A percentile compares a stretch with the other conserved stretches of the same genome.
phyloP scores from a whole-genome alignment of 2,797 vertebrate species.

The Corythornis leucogaster region DNA sequence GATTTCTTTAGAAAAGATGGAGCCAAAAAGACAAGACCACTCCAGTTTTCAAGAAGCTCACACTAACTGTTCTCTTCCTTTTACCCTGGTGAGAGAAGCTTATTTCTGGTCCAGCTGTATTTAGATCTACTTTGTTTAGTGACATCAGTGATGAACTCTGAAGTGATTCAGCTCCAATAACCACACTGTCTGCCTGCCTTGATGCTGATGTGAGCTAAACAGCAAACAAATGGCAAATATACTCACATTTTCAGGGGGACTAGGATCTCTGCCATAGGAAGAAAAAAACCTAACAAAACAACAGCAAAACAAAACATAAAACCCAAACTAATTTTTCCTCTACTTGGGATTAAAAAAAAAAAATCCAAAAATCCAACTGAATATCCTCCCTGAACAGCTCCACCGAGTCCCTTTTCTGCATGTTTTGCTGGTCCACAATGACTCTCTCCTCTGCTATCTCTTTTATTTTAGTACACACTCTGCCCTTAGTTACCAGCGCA shows the following conservation, averaged over 20 bases:
- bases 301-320: too few species aligned
- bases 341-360: not conserved
- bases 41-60: not conserved
- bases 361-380: rapidly evolving
- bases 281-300: not conserved
- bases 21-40: not conserved
- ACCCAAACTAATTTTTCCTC: not conserved
- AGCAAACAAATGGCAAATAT: slow-evolving; percentile 9
- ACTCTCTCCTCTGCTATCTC: not conserved
- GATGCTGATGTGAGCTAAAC: not conserved
- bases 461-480: not conserved
- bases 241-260: not conserved
- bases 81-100: not conserved
- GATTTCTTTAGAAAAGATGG: not conserved
- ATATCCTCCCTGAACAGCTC: not conserved
- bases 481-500: not conserved
- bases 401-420: not conserved
- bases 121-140: not conserved
- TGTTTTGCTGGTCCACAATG: not conserved
- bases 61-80: not conserved
- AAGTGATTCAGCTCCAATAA: not conserved
- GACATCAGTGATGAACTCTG: not conserved
- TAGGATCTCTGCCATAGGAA: not conserved
- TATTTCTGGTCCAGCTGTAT: not conserved
- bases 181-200: not conserved